A percentile compares a stretch with the other conserved stretches of the same genome.
Evolutionary conservation across 2,797 vertebrate genomes (phyloP).

Genomic region (Neosilurus hyrtlii): DNA sequence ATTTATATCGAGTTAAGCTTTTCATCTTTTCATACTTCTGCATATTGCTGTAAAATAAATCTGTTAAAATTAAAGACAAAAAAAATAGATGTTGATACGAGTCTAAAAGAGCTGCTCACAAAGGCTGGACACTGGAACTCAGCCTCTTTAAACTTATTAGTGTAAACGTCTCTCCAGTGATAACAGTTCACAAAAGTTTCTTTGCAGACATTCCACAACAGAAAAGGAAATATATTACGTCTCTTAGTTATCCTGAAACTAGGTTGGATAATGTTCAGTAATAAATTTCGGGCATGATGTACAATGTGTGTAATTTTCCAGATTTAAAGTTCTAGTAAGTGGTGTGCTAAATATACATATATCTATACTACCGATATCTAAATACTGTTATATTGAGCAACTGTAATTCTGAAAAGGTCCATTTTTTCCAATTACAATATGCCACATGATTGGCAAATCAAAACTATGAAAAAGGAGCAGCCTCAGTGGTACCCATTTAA

Average conservation of each 20-base stretch:
- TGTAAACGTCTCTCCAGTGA: neutral
- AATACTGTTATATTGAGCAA: neutral
- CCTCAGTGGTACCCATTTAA: neutral
- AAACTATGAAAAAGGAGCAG: slow-evolving; percentile 14
- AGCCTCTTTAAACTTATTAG: slow-evolving; percentile 13
- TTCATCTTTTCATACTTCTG: neutral
- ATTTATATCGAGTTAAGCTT: neutral
- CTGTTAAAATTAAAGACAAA: neutral
- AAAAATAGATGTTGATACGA: neutral
- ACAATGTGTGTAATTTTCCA: no score
- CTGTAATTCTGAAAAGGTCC: neutral
- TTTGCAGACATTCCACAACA: neutral
- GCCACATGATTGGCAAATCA: neutral
- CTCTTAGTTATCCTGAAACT: neutral
- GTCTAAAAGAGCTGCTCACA: neutral
- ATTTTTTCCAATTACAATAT: neutral
- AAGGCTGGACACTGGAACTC: neutral
- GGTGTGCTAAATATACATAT: neutral
- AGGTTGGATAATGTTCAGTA: neutral
- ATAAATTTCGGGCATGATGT: no score
- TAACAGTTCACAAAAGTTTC: neutral
- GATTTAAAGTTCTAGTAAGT: neutral
- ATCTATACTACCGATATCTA: neutral
- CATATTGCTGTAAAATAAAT: neutral
- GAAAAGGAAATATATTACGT: neutral